phyloP scores from a whole-genome alignment of 2,888 invertebrate species.

The Trachelus stipa region DNA sequence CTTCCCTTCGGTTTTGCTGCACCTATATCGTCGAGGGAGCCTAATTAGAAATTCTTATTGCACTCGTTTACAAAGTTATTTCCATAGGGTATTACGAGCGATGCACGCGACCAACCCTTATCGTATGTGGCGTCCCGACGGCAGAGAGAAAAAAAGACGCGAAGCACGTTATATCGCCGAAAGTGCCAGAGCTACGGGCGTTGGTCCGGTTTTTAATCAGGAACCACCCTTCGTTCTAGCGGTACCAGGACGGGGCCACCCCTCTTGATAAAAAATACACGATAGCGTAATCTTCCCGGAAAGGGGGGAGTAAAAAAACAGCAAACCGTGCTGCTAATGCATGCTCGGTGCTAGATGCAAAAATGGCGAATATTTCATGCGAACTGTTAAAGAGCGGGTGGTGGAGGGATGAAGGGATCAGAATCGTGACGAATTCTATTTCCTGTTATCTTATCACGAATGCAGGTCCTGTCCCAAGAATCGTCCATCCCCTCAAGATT shows the following conservation, averaged over 20 bases:
- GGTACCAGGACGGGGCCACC: not conserved
- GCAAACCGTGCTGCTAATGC: slow-evolving; percentile 40
- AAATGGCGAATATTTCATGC: slow-evolving; percentile 43
- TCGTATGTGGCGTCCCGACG: not conserved
- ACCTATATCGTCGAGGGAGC: not conserved
- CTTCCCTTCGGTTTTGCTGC: not conserved
- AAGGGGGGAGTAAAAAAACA: slow-evolving; percentile 26
- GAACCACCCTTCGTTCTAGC: slow-evolving; percentile 14
- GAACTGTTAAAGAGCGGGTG: slow-evolving; percentile 15
- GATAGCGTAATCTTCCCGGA: slow-evolving; percentile 50
- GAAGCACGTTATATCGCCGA: slow-evolving; percentile 26
- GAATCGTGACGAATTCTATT: slow-evolving; percentile 43
- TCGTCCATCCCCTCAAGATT: not conserved
- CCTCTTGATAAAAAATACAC: slow-evolving; percentile 47
- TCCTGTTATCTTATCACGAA: no score
- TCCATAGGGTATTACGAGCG: not conserved
- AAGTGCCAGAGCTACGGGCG: slow-evolving; percentile 13
- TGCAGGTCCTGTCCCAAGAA: not conserved
- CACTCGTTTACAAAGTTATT: not conserved
- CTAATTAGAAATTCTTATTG: not conserved
- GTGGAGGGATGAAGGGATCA: not conserved
- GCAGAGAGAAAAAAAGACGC: slow-evolving; percentile 11
- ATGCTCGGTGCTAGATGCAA: slow-evolving; percentile 22
- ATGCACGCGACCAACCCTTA: not conserved
- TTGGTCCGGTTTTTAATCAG: slow-evolving; percentile 46